A percentile compares a stretch with the other conserved stretches of the same genome.
Conservation (phyloP, 2,888 invertebrate species). For the Serrognathus titanus region DNA sequence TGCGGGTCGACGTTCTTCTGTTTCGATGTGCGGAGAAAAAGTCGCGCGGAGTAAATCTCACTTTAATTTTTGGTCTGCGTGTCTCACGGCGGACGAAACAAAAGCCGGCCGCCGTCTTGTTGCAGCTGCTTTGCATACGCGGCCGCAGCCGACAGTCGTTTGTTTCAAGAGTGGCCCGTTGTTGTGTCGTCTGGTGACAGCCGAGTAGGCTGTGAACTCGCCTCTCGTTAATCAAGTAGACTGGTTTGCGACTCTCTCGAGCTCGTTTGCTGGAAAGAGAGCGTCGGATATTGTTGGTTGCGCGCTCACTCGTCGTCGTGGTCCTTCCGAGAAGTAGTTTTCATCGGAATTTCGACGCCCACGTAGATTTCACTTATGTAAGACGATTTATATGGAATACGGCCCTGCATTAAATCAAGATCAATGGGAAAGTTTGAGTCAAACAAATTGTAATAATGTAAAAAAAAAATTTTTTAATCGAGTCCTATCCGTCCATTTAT, state of each 20-base stretch:
- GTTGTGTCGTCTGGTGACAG: slow-evolving; percentile 15
- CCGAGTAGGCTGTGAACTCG: slow-evolving; percentile 21
- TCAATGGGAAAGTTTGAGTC: too few species aligned
- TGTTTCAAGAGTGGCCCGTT: slow-evolving; percentile 18
- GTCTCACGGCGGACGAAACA: slow-evolving; percentile 20
- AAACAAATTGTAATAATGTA: too few species aligned
- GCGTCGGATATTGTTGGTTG: too few species aligned
- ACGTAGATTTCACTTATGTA: too few species aligned
- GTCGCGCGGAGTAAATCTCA: slow-evolving; percentile 4
- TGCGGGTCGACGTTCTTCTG: neutral
- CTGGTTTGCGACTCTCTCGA: slow-evolving; percentile 8
- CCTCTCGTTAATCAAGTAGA: slow-evolving; percentile 19
- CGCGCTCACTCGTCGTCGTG: too few species aligned
- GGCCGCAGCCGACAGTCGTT: slow-evolving; percentile 13
- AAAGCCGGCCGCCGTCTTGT: slow-evolving; percentile 8
- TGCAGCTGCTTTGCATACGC: slow-evolving; percentile 24
- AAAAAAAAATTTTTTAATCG: too few species aligned
- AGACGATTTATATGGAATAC: too few species aligned
- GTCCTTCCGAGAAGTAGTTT: too few species aligned
- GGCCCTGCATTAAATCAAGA: too few species aligned
- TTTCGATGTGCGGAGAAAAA: neutral
- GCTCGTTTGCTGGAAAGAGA: neutral
- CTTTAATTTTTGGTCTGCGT: slow-evolving; percentile 10
- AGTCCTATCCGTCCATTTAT: too few species aligned
- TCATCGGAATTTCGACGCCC: too few species aligned